Conservation (phyloP, 2,888 invertebrate species). For the Linyphia triangularis region DNA sequence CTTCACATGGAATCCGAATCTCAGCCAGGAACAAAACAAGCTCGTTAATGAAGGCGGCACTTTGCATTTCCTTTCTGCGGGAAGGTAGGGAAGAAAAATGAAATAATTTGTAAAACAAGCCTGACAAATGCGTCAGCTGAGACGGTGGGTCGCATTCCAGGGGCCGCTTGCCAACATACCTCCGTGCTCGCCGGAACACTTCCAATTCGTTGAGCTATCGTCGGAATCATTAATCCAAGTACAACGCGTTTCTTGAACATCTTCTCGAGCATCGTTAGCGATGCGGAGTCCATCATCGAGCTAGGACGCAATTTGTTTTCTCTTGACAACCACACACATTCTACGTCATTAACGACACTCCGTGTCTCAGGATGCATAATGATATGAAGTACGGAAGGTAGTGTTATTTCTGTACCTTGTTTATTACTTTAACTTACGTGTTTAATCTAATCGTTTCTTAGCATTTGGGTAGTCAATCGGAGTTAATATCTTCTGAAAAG, state of each 20-base stretch:
- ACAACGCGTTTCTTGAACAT: not conserved
- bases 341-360: not conserved
- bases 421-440: no score
- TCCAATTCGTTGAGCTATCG: slow-evolving; percentile 71
- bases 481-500: no score
- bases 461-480: no score
- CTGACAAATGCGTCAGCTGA: slow-evolving; percentile 67
- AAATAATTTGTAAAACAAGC: slow-evolving; percentile 69
- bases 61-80: slow-evolving; percentile 30
- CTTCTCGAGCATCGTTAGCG: not conserved
- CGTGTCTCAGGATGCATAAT: not conserved
- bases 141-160: slow-evolving; percentile 50
- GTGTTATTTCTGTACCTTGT: no score
- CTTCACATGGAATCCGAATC: no score
- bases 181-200: slow-evolving; percentile 59
- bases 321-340: not conserved
- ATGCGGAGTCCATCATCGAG: slow-evolving; percentile 19
- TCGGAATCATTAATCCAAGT: slow-evolving; percentile 63
- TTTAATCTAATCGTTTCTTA: no score
- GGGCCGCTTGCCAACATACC: slow-evolving; percentile 65
- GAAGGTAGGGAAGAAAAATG: slow-evolving; percentile 22
- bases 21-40: no score
- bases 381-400: not conserved
- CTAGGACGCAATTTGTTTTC: slow-evolving; percentile 9
- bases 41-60: not conserved